A percentile compares a stretch with the other conserved stretches of the same genome.
These are phyloP conservation scores for Drosophila anomalipes DNA, from an alignment of 2,888 invertebrate species.

Conservation along the genomic window DNA sequence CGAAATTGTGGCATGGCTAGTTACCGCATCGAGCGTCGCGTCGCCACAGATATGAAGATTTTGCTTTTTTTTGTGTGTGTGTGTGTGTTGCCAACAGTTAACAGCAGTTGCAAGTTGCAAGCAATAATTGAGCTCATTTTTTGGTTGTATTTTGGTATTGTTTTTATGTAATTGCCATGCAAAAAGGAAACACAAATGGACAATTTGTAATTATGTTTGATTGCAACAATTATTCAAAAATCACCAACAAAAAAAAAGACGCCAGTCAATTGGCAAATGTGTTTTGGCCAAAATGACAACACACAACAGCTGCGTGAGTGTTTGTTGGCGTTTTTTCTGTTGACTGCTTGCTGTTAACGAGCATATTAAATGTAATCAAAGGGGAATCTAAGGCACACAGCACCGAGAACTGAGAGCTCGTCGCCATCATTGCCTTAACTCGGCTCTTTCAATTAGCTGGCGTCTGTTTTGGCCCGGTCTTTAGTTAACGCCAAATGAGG, in stretches of 20 bases:
- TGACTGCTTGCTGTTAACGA: conserved; percentile 46
- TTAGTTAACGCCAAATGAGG: conserved; percentile 62
- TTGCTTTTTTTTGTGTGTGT: conserved; percentile 16
- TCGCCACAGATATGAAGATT: conserved; percentile 49
- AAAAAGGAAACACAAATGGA: conserved; percentile 71
- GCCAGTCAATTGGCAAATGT: conserved; percentile 25
- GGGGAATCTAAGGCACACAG: not conserved
- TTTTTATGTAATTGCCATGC: conserved; percentile 73
- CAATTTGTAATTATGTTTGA: conserved; percentile 76
- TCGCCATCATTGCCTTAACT: conserved; percentile 27
- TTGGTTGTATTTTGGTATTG: conserved; percentile 34
- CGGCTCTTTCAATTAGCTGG: conserved; percentile 49
- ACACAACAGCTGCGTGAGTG: conserved; percentile 9
- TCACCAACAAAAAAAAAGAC: conserved; percentile 12
- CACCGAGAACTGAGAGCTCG: not conserved
- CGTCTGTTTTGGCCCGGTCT: conserved; percentile 31
- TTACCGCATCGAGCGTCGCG: conserved; percentile 71
- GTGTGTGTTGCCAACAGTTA: conserved; percentile 1
- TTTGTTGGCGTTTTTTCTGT: not conserved
- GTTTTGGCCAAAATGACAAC: conserved; percentile 16
- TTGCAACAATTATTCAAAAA: conserved; percentile 76
- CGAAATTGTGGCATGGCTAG: conserved; percentile 67
- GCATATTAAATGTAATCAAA: conserved; percentile 47
- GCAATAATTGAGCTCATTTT: conserved; percentile 70
- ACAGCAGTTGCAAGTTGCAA: conserved; percentile 63